Base-by-base conservation (phyloP, 2,797 vertebrate species). In the Crypturellus tataupa region DNA sequence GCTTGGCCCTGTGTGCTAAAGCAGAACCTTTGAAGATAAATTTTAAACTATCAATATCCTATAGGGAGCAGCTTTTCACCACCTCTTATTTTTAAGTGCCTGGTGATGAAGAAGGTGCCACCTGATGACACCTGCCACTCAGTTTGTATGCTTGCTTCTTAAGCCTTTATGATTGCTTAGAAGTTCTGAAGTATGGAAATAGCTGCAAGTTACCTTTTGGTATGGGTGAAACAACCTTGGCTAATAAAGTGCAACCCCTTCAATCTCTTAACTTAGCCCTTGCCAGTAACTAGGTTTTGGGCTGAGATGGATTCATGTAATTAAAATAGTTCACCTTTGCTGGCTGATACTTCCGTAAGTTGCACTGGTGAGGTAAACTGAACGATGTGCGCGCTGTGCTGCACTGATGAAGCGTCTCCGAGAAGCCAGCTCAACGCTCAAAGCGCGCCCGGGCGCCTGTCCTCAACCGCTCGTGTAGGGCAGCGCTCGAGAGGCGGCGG, bases 1-100 rank as follows among this genome's bases (percentile, higher is more conserved):
- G 40, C 29, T 56, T 86, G 10, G 10, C 23, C 7, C 12, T 65
- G 49, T 0, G 0, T 33, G 35, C 39, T 15, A 55, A 33, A 80
- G 64, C 16, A 44, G 23, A 13, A 29, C 27, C 40, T 56, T 33
- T 51, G 25, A 31, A 9, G 12, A 12, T 58, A 15, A 62, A 49
- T 59, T 27, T 35, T 19, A 40, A 40, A 11, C 0, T 10, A 31
- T 55, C 51, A 29, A 29, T 55, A 55, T 31, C 19, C 16, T 17
- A 20, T 31, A 12, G 53, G 31, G 53, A 55, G 53, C 53, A 58
- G 12, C 8, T 31, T 20, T n/a, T 56, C 12, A 35, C 19, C 5
- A 47, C 20, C 44, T 86, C 9, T 53, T 35, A 12, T 29, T 64
- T 56, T 20, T 42, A 29, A 33, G n/a, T 13, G 4, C 63, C 39